Percentiles rank a stretch among this genome's conserved stretches.
These are phyloP conservation scores for Hyles lineata DNA, from an alignment of 2,888 invertebrate species.

Conservation along the genomic window DNA sequence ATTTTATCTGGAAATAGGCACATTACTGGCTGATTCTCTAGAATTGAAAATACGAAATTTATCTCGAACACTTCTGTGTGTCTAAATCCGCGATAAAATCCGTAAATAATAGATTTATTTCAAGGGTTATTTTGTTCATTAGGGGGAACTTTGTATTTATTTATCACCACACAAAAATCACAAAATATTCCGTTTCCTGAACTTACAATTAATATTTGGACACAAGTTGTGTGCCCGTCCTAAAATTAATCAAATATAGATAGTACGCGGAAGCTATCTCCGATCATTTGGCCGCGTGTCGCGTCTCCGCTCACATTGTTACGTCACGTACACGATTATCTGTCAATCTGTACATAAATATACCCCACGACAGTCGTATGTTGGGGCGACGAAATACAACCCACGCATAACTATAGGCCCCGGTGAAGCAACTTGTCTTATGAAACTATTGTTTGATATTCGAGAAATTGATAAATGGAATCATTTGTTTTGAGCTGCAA, in stretches of 20 bases:
- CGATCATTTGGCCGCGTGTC: conserved; percentile 35
- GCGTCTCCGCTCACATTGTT: conserved; percentile 28
- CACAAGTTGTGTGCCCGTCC: conserved; percentile 9
- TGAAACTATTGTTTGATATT: neutral
- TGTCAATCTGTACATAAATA: conserved; percentile 1
- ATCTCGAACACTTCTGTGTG: too few species aligned
- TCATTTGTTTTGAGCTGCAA: neutral
- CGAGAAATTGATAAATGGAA: neutral
- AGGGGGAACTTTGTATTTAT: too few species aligned
- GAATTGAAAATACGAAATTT: too few species aligned
- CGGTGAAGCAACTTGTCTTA: neutral
- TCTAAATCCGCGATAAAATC: too few species aligned
- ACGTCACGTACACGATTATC: conserved; percentile 31
- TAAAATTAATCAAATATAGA: conserved; percentile 29
- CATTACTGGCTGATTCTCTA: too few species aligned
- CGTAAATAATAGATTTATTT: too few species aligned
- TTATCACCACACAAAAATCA: too few species aligned
- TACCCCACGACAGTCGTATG: neutral
- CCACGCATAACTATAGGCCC: neutral
- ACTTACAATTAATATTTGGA: neutral
- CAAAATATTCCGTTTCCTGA: neutral
- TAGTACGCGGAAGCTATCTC: conserved; percentile 40
- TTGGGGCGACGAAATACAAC: neutral
- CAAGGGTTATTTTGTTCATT: too few species aligned
- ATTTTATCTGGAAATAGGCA: too few species aligned